Base-by-base conservation (phyloP, 2,113 vertebrate genomes). In the Percopsis transmontana region DNA sequence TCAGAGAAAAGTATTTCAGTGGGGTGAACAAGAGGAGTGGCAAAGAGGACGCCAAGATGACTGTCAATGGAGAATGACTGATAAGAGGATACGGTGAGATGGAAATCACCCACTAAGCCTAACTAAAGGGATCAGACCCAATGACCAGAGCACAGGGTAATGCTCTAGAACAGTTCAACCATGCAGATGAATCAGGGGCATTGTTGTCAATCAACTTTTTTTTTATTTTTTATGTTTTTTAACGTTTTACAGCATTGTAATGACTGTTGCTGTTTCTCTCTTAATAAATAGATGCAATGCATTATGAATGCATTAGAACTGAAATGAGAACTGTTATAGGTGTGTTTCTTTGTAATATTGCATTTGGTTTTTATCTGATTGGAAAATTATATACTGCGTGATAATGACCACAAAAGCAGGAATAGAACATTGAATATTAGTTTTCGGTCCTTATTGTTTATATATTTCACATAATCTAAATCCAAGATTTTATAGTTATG, bases 1-100 rank as follows among this genome's bases (percentile, higher is more conserved):
- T 99, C 88, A 95, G 97, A 78, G 96, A 99, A 81, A 99, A 98
- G 81, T 99, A 98, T 83, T 99, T 99, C 87, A 95, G 97, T 69
- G 97, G 96, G 47, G 83, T 96, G 48, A 96, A 93, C 69, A 99
- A 99, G 88, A 95, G 93, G 82, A 89, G 90, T 65, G 82, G 85
- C 61, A 97, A 92, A 47, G 94, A 93, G 74, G 95, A 95, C 67
- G 87, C 88, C 70, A 90, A 90, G 64, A 80, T 74, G 57, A 83
- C 89, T 2, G 16, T 64, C 54, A 88, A 83, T 70, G 67, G 72
- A 61, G 80, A 92, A 66, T 83, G 63, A 91, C 44, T 0, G 0
- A 47, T 63, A 6, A 2, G 10, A 42, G 39, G 11, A 8, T 10
- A 7, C 2, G 15, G 21, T n/a, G 38, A n/a, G 38, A 33, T 21